These are phyloP conservation scores for Epirrhoe alternata DNA, from an alignment of 2,888 invertebrate species.

Conservation along the genomic window DNA sequence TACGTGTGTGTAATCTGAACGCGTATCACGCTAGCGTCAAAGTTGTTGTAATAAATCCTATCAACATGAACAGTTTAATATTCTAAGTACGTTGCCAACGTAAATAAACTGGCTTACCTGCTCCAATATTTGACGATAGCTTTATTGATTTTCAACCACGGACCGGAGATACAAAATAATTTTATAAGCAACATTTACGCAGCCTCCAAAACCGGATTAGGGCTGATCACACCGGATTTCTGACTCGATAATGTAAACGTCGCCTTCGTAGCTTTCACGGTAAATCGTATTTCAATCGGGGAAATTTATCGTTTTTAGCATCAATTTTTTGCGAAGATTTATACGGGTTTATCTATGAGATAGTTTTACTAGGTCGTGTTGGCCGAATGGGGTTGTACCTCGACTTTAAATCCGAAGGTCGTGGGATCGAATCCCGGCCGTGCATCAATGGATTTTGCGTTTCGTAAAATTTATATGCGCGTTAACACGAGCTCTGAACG, in stretches of 20 bases:
- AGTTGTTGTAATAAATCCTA: not conserved
- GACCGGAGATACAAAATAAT: slow-evolving; percentile 38
- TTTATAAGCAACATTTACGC: slow-evolving; percentile 43
- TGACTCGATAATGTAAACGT: slow-evolving; percentile 39
- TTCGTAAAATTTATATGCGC: too few relatives aligned
- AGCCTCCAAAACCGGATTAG: slow-evolving; percentile 43
- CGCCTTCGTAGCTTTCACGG: slow-evolving; percentile 32
- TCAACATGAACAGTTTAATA: not conserved
- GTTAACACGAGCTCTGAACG: too few relatives aligned
- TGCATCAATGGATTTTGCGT: too few relatives aligned
- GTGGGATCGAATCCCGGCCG: too few relatives aligned
- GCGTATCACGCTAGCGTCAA: not conserved
- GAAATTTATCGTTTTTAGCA: slow-evolving; percentile 31
- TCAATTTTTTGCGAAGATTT: slow-evolving; percentile 22
- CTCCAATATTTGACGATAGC: slow-evolving; percentile 26
- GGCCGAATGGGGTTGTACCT: too few relatives aligned
- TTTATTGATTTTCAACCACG: slow-evolving; percentile 42
- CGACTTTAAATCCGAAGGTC: too few relatives aligned
- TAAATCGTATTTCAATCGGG: slow-evolving; percentile 35
- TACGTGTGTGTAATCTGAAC: not conserved
- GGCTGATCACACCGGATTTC: slow-evolving; percentile 43
- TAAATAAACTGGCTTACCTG: not conserved
- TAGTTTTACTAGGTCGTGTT: not conserved
- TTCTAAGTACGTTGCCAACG: not conserved
- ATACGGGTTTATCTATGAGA: slow-evolving; percentile 11